These are phyloP conservation scores for Tiaroga cobitis DNA, from an alignment of 2,797 vertebrate species.

Conservation along the genomic window DNA sequence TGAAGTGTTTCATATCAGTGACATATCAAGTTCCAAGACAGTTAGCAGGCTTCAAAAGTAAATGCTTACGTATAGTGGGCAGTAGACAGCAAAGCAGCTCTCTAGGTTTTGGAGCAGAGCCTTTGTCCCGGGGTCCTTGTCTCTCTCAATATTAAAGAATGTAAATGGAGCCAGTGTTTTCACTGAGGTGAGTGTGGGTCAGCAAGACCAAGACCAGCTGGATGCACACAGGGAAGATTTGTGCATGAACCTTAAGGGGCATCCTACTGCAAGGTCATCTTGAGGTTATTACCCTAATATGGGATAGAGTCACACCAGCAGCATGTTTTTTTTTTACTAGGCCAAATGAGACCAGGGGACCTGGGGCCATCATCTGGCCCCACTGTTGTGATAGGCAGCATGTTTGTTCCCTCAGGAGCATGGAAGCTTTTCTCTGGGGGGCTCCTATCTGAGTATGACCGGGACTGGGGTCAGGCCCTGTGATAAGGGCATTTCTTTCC, in stretches of 20 bases:
- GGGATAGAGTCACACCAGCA: conserved; percentile 47
- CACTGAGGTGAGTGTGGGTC: conserved; percentile 20
- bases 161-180: conserved; percentile 20
- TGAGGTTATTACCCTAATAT: conserved; percentile 47
- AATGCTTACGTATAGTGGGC: neutral
- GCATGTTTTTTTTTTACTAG: conserved; percentile 10
- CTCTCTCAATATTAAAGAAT: conserved; percentile 6
- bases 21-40: neutral
- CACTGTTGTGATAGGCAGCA: conserved; percentile 53
- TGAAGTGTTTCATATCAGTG: neutral
- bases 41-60: neutral
- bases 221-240: conserved; percentile 20
- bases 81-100: neutral
- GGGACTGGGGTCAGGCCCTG: conserved; percentile 49
- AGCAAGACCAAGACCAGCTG: conserved; percentile 41
- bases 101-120: neutral
- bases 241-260: conserved; percentile 44
- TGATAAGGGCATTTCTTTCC: conserved; percentile 52
- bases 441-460: conserved; percentile 51
- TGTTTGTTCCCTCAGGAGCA: conserved; percentile 51
- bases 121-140: neutral
- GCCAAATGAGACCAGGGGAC: conserved; percentile 52
- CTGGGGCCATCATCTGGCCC: conserved; percentile 49
- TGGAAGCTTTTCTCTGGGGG: conserved; percentile 49
- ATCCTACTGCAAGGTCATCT: conserved; percentile 56